Evolutionary conservation across 2,888 invertebrate species (phyloP), one percentile per base, ranked within the genome.

Genomic region (Ischnura elegans): DNA sequence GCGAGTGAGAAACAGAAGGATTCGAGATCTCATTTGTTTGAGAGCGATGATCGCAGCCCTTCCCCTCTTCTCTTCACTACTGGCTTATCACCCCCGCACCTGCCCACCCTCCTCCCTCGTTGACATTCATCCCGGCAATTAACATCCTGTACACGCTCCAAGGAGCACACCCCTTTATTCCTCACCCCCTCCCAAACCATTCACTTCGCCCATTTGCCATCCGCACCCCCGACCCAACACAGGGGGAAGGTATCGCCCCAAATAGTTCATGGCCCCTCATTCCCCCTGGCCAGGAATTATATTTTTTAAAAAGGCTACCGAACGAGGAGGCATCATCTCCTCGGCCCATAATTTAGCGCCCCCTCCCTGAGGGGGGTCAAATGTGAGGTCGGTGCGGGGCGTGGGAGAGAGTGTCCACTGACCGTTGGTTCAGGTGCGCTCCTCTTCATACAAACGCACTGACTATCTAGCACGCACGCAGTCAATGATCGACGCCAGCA

Each of bases 81-180:
- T 51, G 36, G 29, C 10, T 5, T 36, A 19, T 29, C n/a, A 0
- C 43, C n/a, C 76, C 51, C 36, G 45, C 87, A 10, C 19, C 13
- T 43, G 6, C 55, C 61, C 13, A 25, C 25, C 61, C 43, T 25
- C 43, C 55, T 16, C 90, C 90, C 61, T 5, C 90, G 13, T 43
- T 90, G 90, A 90, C 90, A 90, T 90, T 66, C 90, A 90, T 90
- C 90, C 61, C n/a, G n/a, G 90, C 61, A 90, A 90, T 90, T 90
- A 90, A 90, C 90, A 90, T 90, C 90, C 90, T 61, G 43, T 19
- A 43, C 45, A 45, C 61, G 43, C 42, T 42, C 90, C 36, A 16
- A 29, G 16, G 51, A 16, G 47, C 47, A 87, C 90, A 21, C 55
- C 51, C 36, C 90, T 47, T 61, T 55, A 3, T 19, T 25, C 13